These are phyloP conservation scores for Panulirus ornatus DNA, from an alignment of 1,140 invertebrate genomes.

Conservation along the genomic window DNA sequence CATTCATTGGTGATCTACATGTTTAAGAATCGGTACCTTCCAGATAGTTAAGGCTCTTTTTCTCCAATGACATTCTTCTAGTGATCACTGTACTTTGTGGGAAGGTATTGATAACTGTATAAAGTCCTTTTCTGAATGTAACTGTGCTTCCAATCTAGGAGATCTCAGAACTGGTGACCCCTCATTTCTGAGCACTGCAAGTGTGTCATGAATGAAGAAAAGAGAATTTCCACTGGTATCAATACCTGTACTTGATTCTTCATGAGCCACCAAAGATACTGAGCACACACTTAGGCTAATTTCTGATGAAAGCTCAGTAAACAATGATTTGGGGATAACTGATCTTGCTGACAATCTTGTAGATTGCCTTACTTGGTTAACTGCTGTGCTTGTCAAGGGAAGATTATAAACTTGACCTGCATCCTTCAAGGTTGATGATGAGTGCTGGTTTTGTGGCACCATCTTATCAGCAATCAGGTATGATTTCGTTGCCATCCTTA, in stretches of 20 bases:
- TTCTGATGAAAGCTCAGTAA: not conserved
- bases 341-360: constrained; percentile 16
- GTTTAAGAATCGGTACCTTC: not conserved
- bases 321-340: not conserved
- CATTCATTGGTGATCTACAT: not conserved
- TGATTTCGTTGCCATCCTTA: no score
- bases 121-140: not conserved
- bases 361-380: not conserved
- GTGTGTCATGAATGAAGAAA: not conserved
- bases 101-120: not conserved
- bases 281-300: not conserved
- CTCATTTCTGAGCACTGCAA: not conserved
- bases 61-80: not conserved
- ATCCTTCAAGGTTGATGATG: no score
- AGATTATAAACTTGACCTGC: no score
- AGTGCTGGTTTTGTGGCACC: no score
- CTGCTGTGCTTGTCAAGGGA: constrained; percentile 21
- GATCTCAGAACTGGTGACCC: not conserved
- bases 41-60: no score
- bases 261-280: not conserved
- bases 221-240: no score
- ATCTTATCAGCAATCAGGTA: no score
- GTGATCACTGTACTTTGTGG: not conserved
- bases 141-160: not conserved
- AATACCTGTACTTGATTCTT: not conserved